Evolutionary conservation across 2,888 invertebrate genomes (phyloP), one percentile per base, ranked within the genome.

Genomic region (Brenthis daphne): DNA sequence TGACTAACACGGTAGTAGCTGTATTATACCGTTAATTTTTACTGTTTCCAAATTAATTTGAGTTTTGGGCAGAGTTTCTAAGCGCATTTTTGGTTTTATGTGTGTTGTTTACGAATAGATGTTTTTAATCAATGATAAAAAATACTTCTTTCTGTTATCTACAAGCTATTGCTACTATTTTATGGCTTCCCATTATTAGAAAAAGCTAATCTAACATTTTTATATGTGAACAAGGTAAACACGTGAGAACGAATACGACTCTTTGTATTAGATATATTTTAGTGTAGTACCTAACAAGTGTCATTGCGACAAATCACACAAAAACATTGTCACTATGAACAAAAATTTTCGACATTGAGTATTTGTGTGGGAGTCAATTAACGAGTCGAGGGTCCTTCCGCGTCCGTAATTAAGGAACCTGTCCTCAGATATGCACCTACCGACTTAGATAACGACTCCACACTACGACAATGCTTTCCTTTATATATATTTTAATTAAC

Each of bases 311-410:
- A 63, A 54, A 54, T 63, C 51, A 63, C 63, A 54, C 53, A 58
- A 29, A 33, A 55, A 58, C 58, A 24, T 58, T 66, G 66, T 66
- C 66, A 54, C n/a, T 13, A 33, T 14, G 20, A 60, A 55, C 43
- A 64, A 68, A 68, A 56, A 51, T 50, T 37, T 48, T 60, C 57
- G 70, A 54, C 64, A 56, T 67, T 65, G 65, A 65, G n/a, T 57
- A n/a, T 50, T 60, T 57, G 63, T 57, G 69, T 72, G 65, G 72
- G 69, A 67, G 72, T 69, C 65, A 69, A 72, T 69, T 69, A 72
- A 69, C 64, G 57, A 65, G 53, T 69, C 63, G 54, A 57, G 55
- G 43, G 64, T 64, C 61, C 70, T 69, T 67, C 70, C 64, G 58
- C 24, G 55, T 65, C 33, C 13, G 55, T 68, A 68, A 68, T 68